Base-by-base conservation (phyloP, 2,797 vertebrate genomes). In the Eremophila alpestris region DNA sequence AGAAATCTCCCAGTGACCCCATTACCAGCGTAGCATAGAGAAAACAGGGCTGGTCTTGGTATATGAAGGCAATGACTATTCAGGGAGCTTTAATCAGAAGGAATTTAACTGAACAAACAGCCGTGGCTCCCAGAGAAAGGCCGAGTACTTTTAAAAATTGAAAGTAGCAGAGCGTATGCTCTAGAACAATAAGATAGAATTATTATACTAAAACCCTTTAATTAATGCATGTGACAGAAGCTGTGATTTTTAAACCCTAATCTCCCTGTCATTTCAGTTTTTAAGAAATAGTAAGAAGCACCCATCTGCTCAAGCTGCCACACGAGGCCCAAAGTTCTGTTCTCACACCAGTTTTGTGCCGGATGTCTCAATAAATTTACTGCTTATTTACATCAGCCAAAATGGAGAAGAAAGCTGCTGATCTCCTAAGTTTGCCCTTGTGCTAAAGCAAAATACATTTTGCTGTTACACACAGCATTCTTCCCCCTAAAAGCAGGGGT, bases 201-300 rank as follows among this genome's bases (percentile, higher is more conserved):
- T 93, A 90, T 92, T 94, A 83, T 80, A 90, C 94, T 92, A 92
- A 91, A 92, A 40, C 74, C 91, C 85, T 94, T 95, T 97, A 96
- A 93, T 96, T 97, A 97, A 97, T 96, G 94, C 91, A 89, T 89
- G 93, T 18, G 4, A 95, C 94, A 94, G 96, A 97, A 97, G 91
- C 94, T 96, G 89, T 69, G 94, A 96, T 95, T 95, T 93, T 95
- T 83, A 96, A 96, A 92, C 92, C 91, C 92, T 95, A 95, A 93
- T 97, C 95, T 97, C 92, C 93, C 79, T 96, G 94, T 96, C 91
- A 96, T 94, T 97, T 95, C 95, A 96, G 89, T 96, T 95, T 97
- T 96, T 95, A 96, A 96, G 96, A 95, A 97, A 96, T 67, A 94
- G 92, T 83, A 96, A 84, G 87, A 93, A 86, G 91, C 94, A 95